These are phyloP conservation scores for Anarhynchus alexandrinus DNA, from an alignment of 2,113 vertebrate species.

Conservation along the genomic window DNA sequence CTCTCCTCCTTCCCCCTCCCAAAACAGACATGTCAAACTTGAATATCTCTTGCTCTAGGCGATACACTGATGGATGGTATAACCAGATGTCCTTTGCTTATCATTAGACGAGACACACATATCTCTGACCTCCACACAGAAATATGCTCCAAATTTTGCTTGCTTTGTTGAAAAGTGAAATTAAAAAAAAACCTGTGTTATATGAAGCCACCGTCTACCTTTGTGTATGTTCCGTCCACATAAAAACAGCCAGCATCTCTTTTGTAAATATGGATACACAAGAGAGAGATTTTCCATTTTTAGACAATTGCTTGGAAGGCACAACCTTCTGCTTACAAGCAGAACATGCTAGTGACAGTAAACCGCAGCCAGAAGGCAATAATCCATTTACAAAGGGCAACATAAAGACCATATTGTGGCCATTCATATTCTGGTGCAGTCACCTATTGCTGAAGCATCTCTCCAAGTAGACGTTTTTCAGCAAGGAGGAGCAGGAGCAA, in stretches of 20 bases:
- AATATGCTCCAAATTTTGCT: not conserved
- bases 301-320: constrained; percentile 19
- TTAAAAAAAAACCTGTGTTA: not conserved
- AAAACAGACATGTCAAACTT: constrained; percentile 41
- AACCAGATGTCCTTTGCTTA: constrained; percentile 46
- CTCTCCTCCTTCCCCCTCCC: not conserved
- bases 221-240: not conserved
- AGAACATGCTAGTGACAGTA: not conserved
- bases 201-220: not conserved
- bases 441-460: not conserved
- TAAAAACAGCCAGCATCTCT: not conserved
- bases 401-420: not conserved
- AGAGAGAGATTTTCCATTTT: constrained; percentile 6
- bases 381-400: constrained; percentile 17
- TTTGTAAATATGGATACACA: not conserved
- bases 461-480: not conserved
- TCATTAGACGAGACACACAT: constrained; percentile 8
- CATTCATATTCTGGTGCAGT: not conserved
- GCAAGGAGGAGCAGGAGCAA: not conserved
- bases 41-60: constrained; percentile 46
- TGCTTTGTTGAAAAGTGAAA: not conserved
- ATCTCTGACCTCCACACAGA: not conserved
- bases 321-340: not conserved
- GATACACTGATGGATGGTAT: not conserved
- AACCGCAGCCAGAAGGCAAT: constrained; percentile 33